phyloP scores from a whole-genome alignment of 2,113 vertebrate species.

The Chelonoidis abingdonii region DNA sequence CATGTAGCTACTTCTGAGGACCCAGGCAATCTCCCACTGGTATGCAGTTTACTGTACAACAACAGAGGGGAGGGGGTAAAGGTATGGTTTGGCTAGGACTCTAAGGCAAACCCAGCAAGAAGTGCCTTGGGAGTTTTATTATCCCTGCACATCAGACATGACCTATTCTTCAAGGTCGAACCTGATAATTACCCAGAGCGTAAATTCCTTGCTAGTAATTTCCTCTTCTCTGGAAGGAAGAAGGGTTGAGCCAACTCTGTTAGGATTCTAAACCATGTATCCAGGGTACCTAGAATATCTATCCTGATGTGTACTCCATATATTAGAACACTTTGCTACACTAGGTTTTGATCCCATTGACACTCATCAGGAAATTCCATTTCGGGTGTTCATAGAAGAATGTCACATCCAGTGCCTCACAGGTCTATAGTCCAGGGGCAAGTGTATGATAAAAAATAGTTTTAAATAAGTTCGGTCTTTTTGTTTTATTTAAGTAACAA shows the following conservation, averaged over 20 bases:
- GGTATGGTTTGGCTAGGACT: neutral
- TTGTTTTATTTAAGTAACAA: neutral
- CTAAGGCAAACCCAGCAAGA: neutral
- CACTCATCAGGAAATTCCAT: neutral
- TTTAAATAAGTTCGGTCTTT: neutral
- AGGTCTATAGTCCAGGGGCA: fast-evolving
- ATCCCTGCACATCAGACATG: neutral
- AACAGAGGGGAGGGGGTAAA: neutral
- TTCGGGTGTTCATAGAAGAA: fast-evolving
- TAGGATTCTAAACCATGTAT: fast-evolving
- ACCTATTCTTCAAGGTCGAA: neutral
- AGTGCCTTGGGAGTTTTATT: neutral
- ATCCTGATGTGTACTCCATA: neutral
- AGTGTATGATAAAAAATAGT: neutral
- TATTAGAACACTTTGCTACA: fast-evolving
- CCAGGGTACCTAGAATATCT: neutral
- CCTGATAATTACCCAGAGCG: fast-evolving
- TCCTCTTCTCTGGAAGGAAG: neutral
- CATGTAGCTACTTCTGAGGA: neutral
- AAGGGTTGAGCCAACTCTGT: neutral
- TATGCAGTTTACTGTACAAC: neutral
- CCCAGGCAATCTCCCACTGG: neutral
- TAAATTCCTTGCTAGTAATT: neutral
- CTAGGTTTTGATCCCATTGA: fast-evolving
- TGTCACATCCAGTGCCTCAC: neutral